Evolutionary conservation across 1,140 invertebrate species (phyloP).

Genomic region (Sminthurides bifidus): DNA sequence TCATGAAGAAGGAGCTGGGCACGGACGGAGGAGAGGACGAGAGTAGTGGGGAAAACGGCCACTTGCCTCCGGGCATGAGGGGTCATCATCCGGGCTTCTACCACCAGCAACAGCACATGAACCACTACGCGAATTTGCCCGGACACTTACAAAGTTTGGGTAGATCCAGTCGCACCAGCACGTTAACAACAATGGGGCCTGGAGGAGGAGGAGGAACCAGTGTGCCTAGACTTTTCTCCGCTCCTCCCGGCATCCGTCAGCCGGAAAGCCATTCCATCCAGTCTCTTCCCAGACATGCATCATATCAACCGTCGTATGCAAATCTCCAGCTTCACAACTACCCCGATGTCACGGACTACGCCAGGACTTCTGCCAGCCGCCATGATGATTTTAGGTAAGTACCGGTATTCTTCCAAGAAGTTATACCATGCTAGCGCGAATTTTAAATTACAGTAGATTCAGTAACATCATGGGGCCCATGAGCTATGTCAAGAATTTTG

Average conservation of each 20-base stretch:
- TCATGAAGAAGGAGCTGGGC: conserved; percentile 73
- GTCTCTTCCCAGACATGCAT: conserved; percentile 29
- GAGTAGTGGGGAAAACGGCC: conserved; percentile 28
- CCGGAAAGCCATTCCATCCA: conserved; percentile 24
- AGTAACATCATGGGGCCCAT: no score
- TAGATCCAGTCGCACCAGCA: neutral
- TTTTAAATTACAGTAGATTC: no score
- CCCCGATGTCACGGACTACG: conserved; percentile 29
- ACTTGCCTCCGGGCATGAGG: conserved; percentile 37
- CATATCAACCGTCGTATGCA: conserved; percentile 31
- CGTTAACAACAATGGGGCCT: neutral
- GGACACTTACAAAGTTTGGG: neutral
- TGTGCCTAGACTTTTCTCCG: conserved; percentile 12
- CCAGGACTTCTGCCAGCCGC: conserved; percentile 23
- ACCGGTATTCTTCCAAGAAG: neutral
- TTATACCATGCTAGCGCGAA: no score
- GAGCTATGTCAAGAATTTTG: no score
- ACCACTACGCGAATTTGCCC: conserved; percentile 35
- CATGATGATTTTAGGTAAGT: conserved; percentile 29
- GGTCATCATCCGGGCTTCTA: conserved; percentile 21
- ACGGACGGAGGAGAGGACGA: conserved; percentile 67
- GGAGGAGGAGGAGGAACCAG: neutral
- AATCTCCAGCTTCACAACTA: conserved; percentile 26
- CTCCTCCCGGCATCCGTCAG: conserved; percentile 11
- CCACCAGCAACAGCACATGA: conserved; percentile 28